Conservation (phyloP, 1,140 invertebrate species). For the Bombus impatiens region DNA sequence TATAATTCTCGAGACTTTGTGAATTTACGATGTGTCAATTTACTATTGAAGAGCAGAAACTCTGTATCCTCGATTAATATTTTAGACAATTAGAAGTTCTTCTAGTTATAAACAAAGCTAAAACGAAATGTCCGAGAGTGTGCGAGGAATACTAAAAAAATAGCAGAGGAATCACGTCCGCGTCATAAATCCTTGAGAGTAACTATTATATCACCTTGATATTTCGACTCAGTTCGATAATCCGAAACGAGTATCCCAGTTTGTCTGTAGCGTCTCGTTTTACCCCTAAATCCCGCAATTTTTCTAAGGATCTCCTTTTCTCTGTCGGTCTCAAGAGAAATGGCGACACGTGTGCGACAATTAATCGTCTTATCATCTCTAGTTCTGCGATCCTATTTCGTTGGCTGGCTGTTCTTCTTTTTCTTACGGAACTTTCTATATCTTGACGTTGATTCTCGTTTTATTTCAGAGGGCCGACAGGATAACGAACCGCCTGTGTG, state of each 20-base stretch:
- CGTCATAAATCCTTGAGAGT: background rate
- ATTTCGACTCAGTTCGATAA: background rate
- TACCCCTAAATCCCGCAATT: background rate
- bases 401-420: background rate
- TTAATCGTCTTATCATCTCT: slow-evolving; percentile 29
- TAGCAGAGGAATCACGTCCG: background rate
- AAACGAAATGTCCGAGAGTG: background rate
- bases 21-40: too few relatives aligned
- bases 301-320: background rate
- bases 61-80: too few relatives aligned
- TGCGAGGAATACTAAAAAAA: background rate
- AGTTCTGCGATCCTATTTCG: background rate
- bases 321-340: background rate
- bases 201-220: background rate
- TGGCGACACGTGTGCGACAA: slow-evolving; percentile 6
- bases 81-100: too few relatives aligned
- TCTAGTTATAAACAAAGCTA: too few relatives aligned
- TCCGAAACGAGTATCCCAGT: background rate
- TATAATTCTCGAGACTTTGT: too few relatives aligned
- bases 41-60: too few relatives aligned
- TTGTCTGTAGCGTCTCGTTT: too few relatives aligned
- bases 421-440: background rate
- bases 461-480: background rate
- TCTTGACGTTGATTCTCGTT: background rate
- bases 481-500: slow-evolving; percentile 29